Evolutionary conservation across 2,797 vertebrate species (phyloP).

Genomic region (Acanthis flammea): DNA sequence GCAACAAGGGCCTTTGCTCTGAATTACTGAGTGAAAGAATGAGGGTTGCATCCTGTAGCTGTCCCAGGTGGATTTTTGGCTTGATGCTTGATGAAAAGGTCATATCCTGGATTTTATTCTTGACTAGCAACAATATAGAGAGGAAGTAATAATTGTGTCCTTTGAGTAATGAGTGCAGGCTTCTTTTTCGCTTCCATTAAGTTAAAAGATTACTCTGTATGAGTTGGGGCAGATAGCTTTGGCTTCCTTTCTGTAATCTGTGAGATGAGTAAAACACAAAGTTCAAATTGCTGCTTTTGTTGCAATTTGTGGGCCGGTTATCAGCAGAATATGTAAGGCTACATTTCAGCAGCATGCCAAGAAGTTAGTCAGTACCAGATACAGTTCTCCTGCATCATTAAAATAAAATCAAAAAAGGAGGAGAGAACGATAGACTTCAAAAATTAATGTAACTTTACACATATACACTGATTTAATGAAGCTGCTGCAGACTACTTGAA

Average conservation of each 20-base stretch:
- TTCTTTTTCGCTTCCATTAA: slow-evolving; percentile 13
- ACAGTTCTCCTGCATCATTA: neutral
- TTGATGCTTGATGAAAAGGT: neutral
- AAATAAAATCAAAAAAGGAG: neutral
- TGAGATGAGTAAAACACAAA: neutral
- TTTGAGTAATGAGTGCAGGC: neutral
- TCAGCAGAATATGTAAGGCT: neutral
- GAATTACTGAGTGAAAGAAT: neutral
- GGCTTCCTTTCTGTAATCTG: neutral
- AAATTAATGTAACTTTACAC: neutral
- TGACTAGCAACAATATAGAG: neutral
- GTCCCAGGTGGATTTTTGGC: slow-evolving; percentile 9
- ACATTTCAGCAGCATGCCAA: neutral
- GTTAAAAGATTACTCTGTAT: neutral
- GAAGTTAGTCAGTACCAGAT: neutral
- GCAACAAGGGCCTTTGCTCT: neutral
- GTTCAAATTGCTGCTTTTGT: neutral
- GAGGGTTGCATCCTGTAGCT: neutral
- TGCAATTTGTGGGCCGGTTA: neutral
- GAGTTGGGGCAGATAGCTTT: neutral
- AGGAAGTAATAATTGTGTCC: slow-evolving; percentile 34
- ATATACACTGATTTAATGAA: neutral
- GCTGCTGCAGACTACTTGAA: neutral
- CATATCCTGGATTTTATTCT: slow-evolving; percentile 23
- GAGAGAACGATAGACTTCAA: neutral